Conservation (phyloP, 2,888 invertebrate species). For the Amblyjoppa proteus region DNA sequence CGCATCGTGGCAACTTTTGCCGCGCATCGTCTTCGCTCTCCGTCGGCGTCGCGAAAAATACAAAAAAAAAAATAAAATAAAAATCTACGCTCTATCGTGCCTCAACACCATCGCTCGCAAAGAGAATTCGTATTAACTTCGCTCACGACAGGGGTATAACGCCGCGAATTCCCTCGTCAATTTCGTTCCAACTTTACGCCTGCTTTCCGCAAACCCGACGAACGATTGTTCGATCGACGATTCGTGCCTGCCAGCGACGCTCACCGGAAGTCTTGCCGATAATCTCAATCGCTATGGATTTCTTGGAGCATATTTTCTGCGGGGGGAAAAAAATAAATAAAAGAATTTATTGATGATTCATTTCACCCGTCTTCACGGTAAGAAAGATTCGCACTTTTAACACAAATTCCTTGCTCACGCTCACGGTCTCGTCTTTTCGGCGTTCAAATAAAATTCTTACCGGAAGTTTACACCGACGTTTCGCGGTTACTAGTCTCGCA, state of each 20-base stretch:
- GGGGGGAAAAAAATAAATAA: neutral
- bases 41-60: slow-evolving; percentile 19
- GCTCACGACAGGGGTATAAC: slow-evolving; percentile 40
- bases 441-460: too few relatives aligned
- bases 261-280: slow-evolving; percentile 26
- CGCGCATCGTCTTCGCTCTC: slow-evolving; percentile 9
- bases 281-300: slow-evolving; percentile 5
- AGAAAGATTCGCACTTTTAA: too few relatives aligned
- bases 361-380: neutral
- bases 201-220: slow-evolving; percentile 14
- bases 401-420: too few relatives aligned
- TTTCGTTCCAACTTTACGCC: slow-evolving; percentile 48
- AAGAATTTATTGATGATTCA: neutral
- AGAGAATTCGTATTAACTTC: slow-evolving; percentile 54
- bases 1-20: slow-evolving; percentile 49
- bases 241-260: neutral
- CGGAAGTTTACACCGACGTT: too few relatives aligned
- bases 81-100: slow-evolving; percentile 41
- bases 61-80: neutral
- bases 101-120: slow-evolving; percentile 27
- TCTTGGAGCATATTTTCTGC: neutral
- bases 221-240: slow-evolving; percentile 31
- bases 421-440: too few relatives aligned
- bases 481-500: too few relatives aligned
- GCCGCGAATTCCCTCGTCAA: slow-evolving; percentile 33